These are phyloP conservation scores for Actinia tenebrosa DNA, from an alignment of 64 coral and sea anemone genomes.

Conservation along the genomic window DNA sequence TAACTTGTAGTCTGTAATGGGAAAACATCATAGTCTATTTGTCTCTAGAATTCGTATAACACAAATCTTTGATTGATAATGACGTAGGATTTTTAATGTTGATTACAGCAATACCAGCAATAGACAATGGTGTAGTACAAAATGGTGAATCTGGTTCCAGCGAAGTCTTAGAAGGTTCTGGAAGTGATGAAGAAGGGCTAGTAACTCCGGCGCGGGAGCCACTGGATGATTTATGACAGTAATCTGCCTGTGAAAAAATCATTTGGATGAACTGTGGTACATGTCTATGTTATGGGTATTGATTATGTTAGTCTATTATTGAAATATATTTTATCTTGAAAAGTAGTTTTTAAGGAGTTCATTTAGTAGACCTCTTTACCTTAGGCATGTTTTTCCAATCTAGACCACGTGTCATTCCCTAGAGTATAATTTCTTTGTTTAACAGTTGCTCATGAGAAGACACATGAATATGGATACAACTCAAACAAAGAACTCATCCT, in stretches of 20 bases:
- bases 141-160: constrained; percentile 28
- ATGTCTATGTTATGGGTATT: not conserved
- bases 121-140: not conserved
- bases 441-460: too few relatives aligned
- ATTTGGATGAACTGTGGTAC: constrained; percentile 3
- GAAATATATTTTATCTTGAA: not conserved
- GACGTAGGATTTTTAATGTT: not conserved
- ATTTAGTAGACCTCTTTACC: too few relatives aligned
- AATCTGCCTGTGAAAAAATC: constrained; percentile 41
- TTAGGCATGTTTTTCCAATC: too few relatives aligned
- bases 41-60: too few relatives aligned
- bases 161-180: constrained; percentile 51
- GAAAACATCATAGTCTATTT: too few relatives aligned
- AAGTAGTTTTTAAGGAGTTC: not conserved
- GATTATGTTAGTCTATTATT: not conserved
- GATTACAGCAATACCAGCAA: not conserved
- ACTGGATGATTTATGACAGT: constrained; percentile 75
- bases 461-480: too few relatives aligned
- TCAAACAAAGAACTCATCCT: too few relatives aligned
- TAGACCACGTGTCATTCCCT: too few relatives aligned
- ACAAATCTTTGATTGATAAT: too few relatives aligned
- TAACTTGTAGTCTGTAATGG: too few relatives aligned
- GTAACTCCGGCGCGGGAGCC: constrained; percentile 65
- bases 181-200: constrained; percentile 79
- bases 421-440: too few relatives aligned